A percentile compares a stretch with the other conserved stretches of the same genome.
Conservation (phyloP, 30 jellyfish, hydroid and myxozoan genomes). For the Nemopilema nomurai region DNA sequence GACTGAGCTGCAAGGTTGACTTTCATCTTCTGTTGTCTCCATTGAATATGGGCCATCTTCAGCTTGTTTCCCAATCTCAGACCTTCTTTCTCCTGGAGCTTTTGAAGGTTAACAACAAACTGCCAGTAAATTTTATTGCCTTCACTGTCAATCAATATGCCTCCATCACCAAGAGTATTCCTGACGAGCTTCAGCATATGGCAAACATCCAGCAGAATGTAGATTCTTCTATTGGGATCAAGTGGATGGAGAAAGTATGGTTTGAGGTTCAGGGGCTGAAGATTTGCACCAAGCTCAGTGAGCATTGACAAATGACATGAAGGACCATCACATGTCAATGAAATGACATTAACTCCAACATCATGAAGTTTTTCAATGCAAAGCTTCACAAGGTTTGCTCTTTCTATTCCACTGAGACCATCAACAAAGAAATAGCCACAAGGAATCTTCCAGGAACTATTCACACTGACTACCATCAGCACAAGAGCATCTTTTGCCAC, state of each 20-base stretch:
- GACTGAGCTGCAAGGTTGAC: conserved; percentile 78
- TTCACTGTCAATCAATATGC: conserved; percentile 51
- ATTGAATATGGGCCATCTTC: conserved; percentile 47
- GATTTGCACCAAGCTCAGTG: conserved; percentile 50
- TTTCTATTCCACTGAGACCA: conserved; percentile 70
- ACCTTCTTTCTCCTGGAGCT: conserved; percentile 65
- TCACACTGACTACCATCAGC: conserved; percentile 60
- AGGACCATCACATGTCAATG: conserved; percentile 75
- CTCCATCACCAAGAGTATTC: conserved; percentile 70
- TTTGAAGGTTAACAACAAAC: conserved; percentile 33
- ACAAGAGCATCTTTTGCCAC: conserved; percentile 74
- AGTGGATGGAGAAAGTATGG: conserved; percentile 57
- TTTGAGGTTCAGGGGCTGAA: not conserved
- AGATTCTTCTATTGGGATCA: conserved; percentile 16
- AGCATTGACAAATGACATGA: conserved; percentile 66
- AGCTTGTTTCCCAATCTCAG: conserved; percentile 64
- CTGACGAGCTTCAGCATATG: conserved; percentile 81
- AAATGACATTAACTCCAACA: conserved; percentile 28
- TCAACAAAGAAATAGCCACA: conserved; percentile 62
- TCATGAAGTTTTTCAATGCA: conserved; percentile 44
- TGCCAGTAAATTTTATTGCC: conserved; percentile 50
- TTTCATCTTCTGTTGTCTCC: conserved; percentile 27
- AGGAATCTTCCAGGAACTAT: conserved; percentile 67
- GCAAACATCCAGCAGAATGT: conserved; percentile 74
- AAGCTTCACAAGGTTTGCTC: conserved; percentile 56